Base-by-base conservation (phyloP, 2,797 vertebrate genomes). In the Lemur catta region DNA sequence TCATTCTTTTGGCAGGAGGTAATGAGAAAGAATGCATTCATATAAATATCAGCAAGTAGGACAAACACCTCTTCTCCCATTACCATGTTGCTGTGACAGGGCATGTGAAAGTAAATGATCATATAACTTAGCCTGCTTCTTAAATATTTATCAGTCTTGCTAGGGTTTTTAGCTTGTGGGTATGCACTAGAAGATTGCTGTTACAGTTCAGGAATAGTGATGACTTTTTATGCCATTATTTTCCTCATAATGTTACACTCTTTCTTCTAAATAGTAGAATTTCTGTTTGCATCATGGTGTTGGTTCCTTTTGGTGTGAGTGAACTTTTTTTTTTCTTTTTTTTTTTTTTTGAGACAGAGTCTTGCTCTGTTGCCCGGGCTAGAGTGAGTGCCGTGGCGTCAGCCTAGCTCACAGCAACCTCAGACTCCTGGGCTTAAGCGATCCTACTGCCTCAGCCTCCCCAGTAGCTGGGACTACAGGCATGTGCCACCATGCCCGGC, bases 241-340 rank as follows among this genome's bases (percentile, higher is more conserved):
- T 96, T 82, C 72, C 93, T 74, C 88, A 81, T 41, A 78, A 12
- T 95, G 63, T 89, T 90, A 41, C 12, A 84, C 50, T 85, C 17
- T 87, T 97, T 89, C 35, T 75, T 82, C 10, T 81, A 72, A 84
- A 80, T 38, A 85, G 63, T 80, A 92, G 67, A 71, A 72, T 93
- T 89, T 95, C 65, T 96, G 26, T 72, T 33, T 86, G 35, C 30
- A 75, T 95, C 46, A 89, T 87, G 52, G 41, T 92, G 17, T 90
- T 96, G 92, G 71, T 93, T 94, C 87, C 17, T 82, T 93, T 85
- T 65, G 43, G 26, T 94, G 61, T 71, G 52, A 80, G 65, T 90
- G 75, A 94, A 46, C 26, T 65, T 95, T n/a, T n/a, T n/a, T n/a
- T n/a, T n/a, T n/a, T n/a, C n/a, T n/a, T n/a, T n/a, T n/a, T n/a